phyloP scores from a whole-genome alignment of 2,113 vertebrate species.

The Penelope pileata region DNA sequence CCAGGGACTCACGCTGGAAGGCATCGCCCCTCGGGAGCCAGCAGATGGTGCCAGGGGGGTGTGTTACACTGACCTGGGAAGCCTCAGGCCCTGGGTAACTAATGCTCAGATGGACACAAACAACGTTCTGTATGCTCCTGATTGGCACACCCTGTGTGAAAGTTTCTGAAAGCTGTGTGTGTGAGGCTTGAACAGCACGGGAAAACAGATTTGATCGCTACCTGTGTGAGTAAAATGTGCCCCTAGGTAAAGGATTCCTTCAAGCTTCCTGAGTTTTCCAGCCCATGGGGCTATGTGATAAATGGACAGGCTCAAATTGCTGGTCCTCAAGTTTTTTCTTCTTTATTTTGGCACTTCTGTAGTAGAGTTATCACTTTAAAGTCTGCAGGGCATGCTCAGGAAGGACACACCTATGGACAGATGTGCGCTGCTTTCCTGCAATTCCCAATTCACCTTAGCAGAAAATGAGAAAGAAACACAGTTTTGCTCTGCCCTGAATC shows the following conservation, averaged over 20 bases:
- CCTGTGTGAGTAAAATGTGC: not conserved
- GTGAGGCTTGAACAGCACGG: not conserved
- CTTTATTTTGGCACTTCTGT: not conserved
- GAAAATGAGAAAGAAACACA: not conserved
- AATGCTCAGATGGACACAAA: not conserved
- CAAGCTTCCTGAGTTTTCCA: not conserved
- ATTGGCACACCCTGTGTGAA: not conserved
- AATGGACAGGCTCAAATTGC: not conserved
- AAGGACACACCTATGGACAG: not conserved
- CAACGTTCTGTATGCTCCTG: not conserved
- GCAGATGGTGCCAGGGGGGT: slow-evolving; percentile 54
- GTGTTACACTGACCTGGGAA: not conserved
- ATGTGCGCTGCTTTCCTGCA: not conserved
- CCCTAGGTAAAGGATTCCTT: not conserved
- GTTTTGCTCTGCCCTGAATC: not conserved
- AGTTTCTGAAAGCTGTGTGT: not conserved
- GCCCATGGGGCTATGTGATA: not conserved
- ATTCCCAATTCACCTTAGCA: not conserved
- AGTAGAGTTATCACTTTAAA: not conserved
- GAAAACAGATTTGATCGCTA: not conserved
- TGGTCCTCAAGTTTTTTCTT: not conserved
- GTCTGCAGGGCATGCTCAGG: not conserved
- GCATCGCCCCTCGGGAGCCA: not conserved
- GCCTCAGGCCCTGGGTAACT: not conserved
- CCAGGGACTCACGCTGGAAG: rapidly evolving